Conservation (phyloP, 2,888 invertebrate species). For the Petrophora chlorosata region DNA sequence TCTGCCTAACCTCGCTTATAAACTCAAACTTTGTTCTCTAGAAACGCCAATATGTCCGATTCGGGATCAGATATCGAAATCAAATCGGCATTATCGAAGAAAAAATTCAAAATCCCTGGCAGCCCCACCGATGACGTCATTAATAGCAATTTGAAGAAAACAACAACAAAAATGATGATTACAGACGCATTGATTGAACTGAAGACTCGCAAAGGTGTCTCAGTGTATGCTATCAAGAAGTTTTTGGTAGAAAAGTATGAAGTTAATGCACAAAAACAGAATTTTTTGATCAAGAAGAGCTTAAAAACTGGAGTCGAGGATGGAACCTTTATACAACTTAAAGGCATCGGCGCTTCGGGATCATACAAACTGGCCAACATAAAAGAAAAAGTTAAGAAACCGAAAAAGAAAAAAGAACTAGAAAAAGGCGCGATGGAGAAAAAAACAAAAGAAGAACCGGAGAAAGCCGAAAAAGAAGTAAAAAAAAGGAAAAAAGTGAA, state of each 20-base stretch:
- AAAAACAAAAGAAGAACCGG: neutral
- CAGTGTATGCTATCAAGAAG: conserved; percentile 70
- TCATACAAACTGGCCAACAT: conserved; percentile 62
- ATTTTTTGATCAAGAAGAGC: conserved; percentile 61
- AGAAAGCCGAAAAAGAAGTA: conserved; percentile 9
- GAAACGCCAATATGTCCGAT: conserved; percentile 31
- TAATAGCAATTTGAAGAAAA: conserved; percentile 50
- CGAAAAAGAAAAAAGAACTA: conserved; percentile 31
- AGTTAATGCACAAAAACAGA: conserved; percentile 57
- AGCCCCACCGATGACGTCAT: conserved; percentile 44
- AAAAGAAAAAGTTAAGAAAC: conserved; percentile 48
- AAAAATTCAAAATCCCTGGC: conserved; percentile 34
- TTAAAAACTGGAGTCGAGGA: conserved; percentile 62
- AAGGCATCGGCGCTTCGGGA: conserved; percentile 67
- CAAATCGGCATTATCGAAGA: conserved; percentile 42
- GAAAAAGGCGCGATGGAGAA: conserved; percentile 19
- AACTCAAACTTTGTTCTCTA: neutral
- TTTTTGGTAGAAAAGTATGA: conserved; percentile 57
- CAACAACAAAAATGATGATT: conserved; percentile 65
- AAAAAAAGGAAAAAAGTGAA: conserved; percentile 7
- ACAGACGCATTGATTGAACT: conserved; percentile 56
- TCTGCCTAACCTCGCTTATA: conserved; percentile 2
- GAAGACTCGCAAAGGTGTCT: conserved; percentile 65
- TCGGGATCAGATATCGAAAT: conserved; percentile 51
- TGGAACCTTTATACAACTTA: conserved; percentile 61